These are phyloP conservation scores for Keiferia lycopersicella DNA, from an alignment of 2,888 invertebrate species.

Conservation along the genomic window DNA sequence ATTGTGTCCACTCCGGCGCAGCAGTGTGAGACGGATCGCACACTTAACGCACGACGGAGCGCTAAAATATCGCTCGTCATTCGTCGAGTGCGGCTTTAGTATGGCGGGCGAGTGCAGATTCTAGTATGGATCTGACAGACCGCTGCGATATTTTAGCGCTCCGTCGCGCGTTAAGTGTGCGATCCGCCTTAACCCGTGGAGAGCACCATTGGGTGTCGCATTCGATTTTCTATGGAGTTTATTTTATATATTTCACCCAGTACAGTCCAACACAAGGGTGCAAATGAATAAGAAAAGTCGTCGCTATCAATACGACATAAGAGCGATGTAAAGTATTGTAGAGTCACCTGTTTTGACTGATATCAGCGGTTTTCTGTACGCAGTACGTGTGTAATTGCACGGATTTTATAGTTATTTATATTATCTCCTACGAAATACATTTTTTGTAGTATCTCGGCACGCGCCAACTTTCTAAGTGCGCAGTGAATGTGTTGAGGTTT, in stretches of 20 bases:
- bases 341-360: not conserved
- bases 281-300: not conserved
- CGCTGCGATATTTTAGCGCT: too few relatives aligned
- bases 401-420: constrained; percentile 68
- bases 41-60: too few relatives aligned
- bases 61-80: too few relatives aligned
- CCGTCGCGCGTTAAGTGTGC: too few relatives aligned
- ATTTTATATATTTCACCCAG: constrained; percentile 64
- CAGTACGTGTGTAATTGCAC: constrained; percentile 76
- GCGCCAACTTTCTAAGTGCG: constrained; percentile 73
- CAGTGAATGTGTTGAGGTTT: constrained; percentile 69
- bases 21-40: too few relatives aligned
- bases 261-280: not conserved
- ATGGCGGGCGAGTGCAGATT: too few relatives aligned
- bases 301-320: not conserved
- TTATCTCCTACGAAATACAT: constrained; percentile 49
- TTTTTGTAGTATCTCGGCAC: constrained; percentile 71
- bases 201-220: not conserved
- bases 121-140: too few relatives aligned
- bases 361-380: not conserved
- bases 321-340: not conserved
- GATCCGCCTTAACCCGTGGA: constrained; percentile 53
- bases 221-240: not conserved
- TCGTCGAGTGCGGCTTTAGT: too few relatives aligned
- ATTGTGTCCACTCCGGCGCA: constrained; percentile 63